Conservation (phyloP, 2,113 vertebrate genomes). For the Corvus cornix region DNA sequence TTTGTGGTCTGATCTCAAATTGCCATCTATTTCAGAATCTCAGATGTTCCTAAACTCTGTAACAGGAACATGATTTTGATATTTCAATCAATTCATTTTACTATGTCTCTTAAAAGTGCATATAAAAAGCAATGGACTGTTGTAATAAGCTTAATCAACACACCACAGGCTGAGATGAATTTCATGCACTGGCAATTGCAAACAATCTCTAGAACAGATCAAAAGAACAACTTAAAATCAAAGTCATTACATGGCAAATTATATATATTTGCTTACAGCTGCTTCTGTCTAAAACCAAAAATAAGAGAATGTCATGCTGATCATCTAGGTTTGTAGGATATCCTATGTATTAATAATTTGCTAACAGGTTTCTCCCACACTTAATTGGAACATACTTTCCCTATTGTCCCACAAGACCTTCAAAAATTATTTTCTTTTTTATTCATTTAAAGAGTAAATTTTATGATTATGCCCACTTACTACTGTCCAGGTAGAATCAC, state of each 20-base stretch:
- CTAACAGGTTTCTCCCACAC: neutral
- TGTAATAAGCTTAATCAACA: neutral
- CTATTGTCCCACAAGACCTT: neutral
- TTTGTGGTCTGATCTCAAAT: neutral
- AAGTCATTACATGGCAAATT: neutral
- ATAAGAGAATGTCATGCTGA: neutral
- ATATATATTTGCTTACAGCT: neutral
- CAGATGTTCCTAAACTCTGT: neutral
- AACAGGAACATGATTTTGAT: neutral
- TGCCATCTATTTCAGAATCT: neutral
- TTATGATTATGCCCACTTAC: neutral
- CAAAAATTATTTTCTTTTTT: neutral
- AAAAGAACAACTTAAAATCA: neutral
- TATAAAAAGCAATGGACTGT: neutral
- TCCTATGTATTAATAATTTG: neutral
- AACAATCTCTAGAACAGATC: neutral
- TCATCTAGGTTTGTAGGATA: neutral
- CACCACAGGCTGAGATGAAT: neutral
- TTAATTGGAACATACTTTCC: neutral
- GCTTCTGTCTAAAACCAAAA: neutral
- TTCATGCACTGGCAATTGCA: neutral
- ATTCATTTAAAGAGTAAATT: neutral
- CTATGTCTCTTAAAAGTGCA: neutral
- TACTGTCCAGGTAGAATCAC: neutral
- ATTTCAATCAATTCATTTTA: neutral